Conservation (phyloP, 23 tunicate species). For the Clavelina lepadiformis region DNA sequence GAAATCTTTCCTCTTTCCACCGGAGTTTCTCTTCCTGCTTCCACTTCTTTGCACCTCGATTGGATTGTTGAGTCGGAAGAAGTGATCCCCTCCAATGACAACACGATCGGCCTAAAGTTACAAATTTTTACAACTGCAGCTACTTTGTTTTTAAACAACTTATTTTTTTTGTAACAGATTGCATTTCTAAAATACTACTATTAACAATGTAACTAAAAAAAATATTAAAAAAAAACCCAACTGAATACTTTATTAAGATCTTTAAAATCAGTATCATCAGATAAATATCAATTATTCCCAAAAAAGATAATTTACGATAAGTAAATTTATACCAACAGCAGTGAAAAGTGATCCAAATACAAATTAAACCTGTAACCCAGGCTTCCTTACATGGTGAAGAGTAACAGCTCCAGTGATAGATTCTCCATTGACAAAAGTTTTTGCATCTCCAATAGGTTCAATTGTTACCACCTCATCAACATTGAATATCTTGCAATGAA, state of each 20-base stretch:
- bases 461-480: constrained; percentile 64
- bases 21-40: constrained; percentile 22
- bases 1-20: constrained; percentile 60
- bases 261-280: too few relatives aligned
- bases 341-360: too few relatives aligned
- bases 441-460: constrained; percentile 47
- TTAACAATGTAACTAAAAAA: too few relatives aligned
- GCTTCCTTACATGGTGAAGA: constrained; percentile 84
- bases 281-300: too few relatives aligned
- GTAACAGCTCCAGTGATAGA: constrained; percentile 21
- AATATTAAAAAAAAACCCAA: too few relatives aligned
- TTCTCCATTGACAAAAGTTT: constrained; percentile 60
- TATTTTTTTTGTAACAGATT: neutral
- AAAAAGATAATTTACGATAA: too few relatives aligned
- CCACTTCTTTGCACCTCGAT: constrained; percentile 47
- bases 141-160: neutral
- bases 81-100: constrained; percentile 83
- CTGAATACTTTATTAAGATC: too few relatives aligned
- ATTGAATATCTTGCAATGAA: constrained; percentile 59
- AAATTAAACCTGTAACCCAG: too few relatives aligned
- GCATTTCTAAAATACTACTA: too few relatives aligned
- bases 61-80: constrained; percentile 86
- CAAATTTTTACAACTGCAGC: neutral
- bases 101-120: constrained; percentile 72
- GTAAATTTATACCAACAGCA: too few relatives aligned